These are phyloP conservation scores for Baryphthengus martii DNA, from an alignment of 2,113 vertebrate genomes.

Conservation along the genomic window DNA sequence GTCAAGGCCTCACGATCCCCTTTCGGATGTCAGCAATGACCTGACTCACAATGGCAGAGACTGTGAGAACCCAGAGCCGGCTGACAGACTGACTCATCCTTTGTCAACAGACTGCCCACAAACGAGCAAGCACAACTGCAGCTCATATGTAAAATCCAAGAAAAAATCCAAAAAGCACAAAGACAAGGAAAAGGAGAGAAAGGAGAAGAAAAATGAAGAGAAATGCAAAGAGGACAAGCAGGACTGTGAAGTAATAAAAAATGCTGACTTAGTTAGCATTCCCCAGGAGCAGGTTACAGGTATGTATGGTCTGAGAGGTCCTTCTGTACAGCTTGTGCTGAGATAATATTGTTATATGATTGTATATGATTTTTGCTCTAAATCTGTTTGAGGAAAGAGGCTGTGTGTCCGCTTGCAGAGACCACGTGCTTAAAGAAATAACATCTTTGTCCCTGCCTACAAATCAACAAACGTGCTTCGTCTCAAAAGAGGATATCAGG, in stretches of 20 bases:
- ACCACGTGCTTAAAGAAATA: background rate
- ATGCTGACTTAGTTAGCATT: slow-evolving; percentile 69
- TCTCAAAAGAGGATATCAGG: background rate
- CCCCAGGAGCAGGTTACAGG: slow-evolving; percentile 77
- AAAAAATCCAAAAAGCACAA: slow-evolving; percentile 96
- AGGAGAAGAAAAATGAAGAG: slow-evolving; percentile 75
- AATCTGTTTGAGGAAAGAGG: fast-evolving
- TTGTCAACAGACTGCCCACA: slow-evolving; percentile 64
- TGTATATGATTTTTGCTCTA: background rate
- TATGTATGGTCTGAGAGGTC: background rate
- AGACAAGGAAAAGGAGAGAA: slow-evolving; percentile 90
- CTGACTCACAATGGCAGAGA: slow-evolving; percentile 85
- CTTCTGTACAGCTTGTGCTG: fast-evolving
- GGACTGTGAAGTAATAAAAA: slow-evolving; percentile 66
- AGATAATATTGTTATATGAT: fast-evolving
- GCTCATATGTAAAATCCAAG: slow-evolving; percentile 80
- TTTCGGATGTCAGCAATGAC: slow-evolving; percentile 89
- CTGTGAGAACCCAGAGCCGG: slow-evolving; percentile 77
- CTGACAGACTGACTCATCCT: slow-evolving; percentile 73
- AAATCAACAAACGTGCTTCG: background rate
- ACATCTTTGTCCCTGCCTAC: background rate
- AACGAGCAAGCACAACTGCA: slow-evolving; percentile 54
- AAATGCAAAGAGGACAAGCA: slow-evolving; percentile 65
- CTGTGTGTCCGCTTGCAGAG: background rate
- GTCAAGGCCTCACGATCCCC: slow-evolving; percentile 82